Base-by-base conservation (phyloP, 2,113 vertebrate genomes). In the Ophiodon elongatus region DNA sequence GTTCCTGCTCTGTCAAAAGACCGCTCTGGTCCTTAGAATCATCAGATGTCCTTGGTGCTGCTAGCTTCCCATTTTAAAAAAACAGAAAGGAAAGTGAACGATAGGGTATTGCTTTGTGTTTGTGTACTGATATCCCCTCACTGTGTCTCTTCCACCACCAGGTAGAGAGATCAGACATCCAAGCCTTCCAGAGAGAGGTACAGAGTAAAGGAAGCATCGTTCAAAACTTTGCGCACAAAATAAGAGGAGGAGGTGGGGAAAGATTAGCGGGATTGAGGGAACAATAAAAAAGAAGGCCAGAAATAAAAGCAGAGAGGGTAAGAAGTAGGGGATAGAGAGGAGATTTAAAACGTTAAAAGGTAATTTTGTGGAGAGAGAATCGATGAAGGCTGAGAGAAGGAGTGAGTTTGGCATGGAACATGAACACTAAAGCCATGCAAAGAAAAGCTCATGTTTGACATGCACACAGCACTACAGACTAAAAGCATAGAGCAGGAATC, bases 401-500 rank as follows among this genome's bases (percentile, higher is more conserved):
- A 81, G 88, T 67, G 91, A 85, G 85, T 91, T 91, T 88, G 83
- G 91, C 86, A 91, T 94, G 90, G 86, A 92, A 93, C 94, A 88
- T 89, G 94, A 94, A 95, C 95, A 95, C 90, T 85, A 94, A 94
- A 94, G 94, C 95, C 96, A 96, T 96, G 95, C 96, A 96, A 96
- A 95, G 94, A 95, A 96, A 95, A 95, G 94, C 94, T 94, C 77
- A 79, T 95, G 96, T 96, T 94, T 93, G 95, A 96, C 96, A 97
- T 97, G 97, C 97, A 98, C 95, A 97, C 95, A 96, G 96, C 96
- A 96, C 96, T 96, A 97, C 96, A 93, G 97, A 96, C 94, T 93
- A 95, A 97, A 97, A 95, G 94, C 95, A 88, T 88, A 96, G 96
- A 96, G 94, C 85, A 96, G 96, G 96, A 95, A 94, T 92, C 95